A percentile compares a stretch with the other conserved stretches of the same genome.
Conservation (phyloP, 1,140 invertebrate genomes). For the Drosophila mauritiana region DNA sequence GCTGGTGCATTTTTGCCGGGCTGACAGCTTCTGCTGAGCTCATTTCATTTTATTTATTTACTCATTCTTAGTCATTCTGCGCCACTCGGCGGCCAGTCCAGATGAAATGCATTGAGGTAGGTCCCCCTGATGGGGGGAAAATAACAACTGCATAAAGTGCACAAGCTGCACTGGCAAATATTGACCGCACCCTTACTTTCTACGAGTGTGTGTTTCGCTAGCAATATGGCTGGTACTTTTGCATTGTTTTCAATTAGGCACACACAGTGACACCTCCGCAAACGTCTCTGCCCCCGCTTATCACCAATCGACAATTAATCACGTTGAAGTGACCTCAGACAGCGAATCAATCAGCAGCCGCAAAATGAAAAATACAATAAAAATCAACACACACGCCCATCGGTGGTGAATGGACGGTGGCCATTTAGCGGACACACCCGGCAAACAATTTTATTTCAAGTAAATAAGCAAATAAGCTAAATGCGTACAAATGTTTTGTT, state of each 20-base stretch:
- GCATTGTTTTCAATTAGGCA: slow-evolving; percentile 44
- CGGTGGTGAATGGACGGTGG: slow-evolving; percentile 63
- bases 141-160: slow-evolving; percentile 20
- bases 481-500: slow-evolving; percentile 63
- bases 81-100: slow-evolving; percentile 21
- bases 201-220: slow-evolving; percentile 5
- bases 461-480: slow-evolving; percentile 75
- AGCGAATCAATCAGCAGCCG: slow-evolving; percentile 72
- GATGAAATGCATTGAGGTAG: slow-evolving; percentile 58
- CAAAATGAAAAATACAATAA: slow-evolving; percentile 12
- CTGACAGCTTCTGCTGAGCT: slow-evolving; percentile 61
- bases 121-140: slow-evolving; percentile 1
- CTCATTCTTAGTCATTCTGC: slow-evolving; percentile 30
- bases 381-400: slow-evolving; percentile 39
- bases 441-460: slow-evolving; percentile 78
- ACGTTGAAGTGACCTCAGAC: slow-evolving; percentile 76
- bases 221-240: slow-evolving; percentile 15
- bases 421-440: slow-evolving; percentile 78
- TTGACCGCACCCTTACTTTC: slow-evolving; percentile 14
- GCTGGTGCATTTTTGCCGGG: slow-evolving; percentile 24
- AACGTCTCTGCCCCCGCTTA: not conserved
- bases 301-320: slow-evolving; percentile 68
- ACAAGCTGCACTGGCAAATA: slow-evolving; percentile 28
- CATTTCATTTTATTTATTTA: slow-evolving; percentile 50
- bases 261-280: slow-evolving; percentile 39